Base-by-base conservation (phyloP, 2,888 invertebrate genomes). In the Erynnis tages region DNA sequence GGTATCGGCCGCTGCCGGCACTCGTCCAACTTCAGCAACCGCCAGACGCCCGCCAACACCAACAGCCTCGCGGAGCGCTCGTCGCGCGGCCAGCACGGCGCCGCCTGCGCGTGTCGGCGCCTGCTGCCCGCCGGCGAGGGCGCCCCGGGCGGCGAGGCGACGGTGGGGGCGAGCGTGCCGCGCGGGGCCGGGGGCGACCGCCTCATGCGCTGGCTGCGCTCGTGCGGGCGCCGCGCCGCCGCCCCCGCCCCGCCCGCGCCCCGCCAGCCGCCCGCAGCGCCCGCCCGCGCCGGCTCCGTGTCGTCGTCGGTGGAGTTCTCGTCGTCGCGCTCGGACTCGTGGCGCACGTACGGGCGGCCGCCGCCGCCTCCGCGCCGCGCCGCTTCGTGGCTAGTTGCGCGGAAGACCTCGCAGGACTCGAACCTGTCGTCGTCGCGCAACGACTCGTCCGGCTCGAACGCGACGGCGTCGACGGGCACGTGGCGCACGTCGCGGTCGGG, bases 371-470 rank as follows among this genome's bases (percentile, higher is more conserved):
- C 95, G 69, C 91, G 96, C 47, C 91, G 96, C 60, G 94, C 96
- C 40, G 95, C 96, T 0, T 96, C 96, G 0, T 97, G 97, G 97
- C 88, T 96, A 55, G 94, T 97, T 17, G 96, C 96, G n/a, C 91
- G 97, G 46, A 97, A 97, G 83, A 96, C 97, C 0, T 96, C 96
- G 7, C 97, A 97, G 78, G 97, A 97, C 76, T 97, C 97, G 3
- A 97, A 96, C 81, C 85, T 97, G 60, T 96, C 96, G 38, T 96
- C 95, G 66, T 97, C 97, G 14, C 91, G 97, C 45, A 97, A 97
- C 82, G 97, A 97, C 80, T 97, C 97, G 8, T 96, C 96, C 0
- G 96, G 96, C 1, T 96, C 97, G 4, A 94, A 93, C 16, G 96
- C 96, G 11, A 96, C 96, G 1, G 96, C 96, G 17, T 96, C 95